Evolutionary conservation across 2,113 vertebrate species (phyloP).

Genomic region (Leuciscus idus): DNA sequence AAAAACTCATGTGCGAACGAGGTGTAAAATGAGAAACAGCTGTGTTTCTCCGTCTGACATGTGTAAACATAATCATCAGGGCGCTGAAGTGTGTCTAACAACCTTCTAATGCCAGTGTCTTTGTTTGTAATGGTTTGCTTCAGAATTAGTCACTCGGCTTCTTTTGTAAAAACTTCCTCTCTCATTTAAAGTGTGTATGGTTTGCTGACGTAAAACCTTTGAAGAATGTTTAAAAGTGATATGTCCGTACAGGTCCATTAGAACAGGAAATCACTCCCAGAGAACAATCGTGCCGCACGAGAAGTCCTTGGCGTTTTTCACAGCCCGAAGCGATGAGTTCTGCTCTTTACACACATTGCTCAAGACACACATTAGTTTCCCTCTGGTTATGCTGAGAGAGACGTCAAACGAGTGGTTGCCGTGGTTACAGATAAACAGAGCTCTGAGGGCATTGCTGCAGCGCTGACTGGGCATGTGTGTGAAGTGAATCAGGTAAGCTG

Average conservation of each 20-base stretch:
- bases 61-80: neutral
- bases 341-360: slow-evolving; percentile 41
- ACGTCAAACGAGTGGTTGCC: neutral
- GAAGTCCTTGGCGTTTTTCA: neutral
- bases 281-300: neutral
- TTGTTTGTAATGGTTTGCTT: neutral
- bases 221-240: neutral
- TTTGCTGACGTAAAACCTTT: neutral
- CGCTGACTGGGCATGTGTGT: slow-evolving; percentile 22
- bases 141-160: neutral
- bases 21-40: neutral
- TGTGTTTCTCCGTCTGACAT: neutral
- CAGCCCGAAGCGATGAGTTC: slow-evolving; percentile 28
- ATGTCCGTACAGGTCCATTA: neutral
- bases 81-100: neutral
- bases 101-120: neutral
- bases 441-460: slow-evolving; percentile 17
- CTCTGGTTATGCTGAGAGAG: neutral
- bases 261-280: neutral
- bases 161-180: neutral
- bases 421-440: slow-evolving; percentile 40
- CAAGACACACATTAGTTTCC: slow-evolving; percentile 44
- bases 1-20: neutral
- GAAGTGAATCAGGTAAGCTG: slow-evolving; percentile 36
- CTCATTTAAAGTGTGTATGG: neutral